Evolutionary conservation across 2,888 invertebrate species (phyloP), one percentile per base, ranked within the genome.

Genomic region (Baccha elongata): DNA sequence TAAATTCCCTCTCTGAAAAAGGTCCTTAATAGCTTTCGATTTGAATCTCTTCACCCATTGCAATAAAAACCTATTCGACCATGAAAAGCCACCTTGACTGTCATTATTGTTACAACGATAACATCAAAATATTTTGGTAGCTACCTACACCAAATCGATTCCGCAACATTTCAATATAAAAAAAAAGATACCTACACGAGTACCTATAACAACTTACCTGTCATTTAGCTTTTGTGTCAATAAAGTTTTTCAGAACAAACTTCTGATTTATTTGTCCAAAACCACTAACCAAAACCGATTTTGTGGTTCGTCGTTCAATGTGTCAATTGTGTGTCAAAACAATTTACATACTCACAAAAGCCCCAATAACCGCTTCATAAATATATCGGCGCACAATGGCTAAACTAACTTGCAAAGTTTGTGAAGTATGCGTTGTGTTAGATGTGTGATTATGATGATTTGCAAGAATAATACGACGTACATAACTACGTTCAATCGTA

Each of bases 241-340:
- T 7, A 32, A 37, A 58, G 23, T 40, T 11, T 23, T 55, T 44
- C 35, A 78, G 32, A 79, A 44, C 26, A 53, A 67, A 58, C 32
- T 44, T 48, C 13, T 60, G 71, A 72, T 64, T 73, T 46, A 60
- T 60, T 53, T 76, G 76, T 69, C 29, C 60, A 52, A 69, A 69
- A 74, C 37, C 69, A 69, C 62, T 64, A 48, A 13, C 50, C 17
- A 48, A 58, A 72, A 60, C 67, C 62, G n/a, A 76, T 76, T 58
- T 80, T 73, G 73, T 68, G 68, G 74, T 80, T 52, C 7, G 50
- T 60, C 37, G 48, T 71, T 83, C 67, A 68, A 72, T 55, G 40
- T 67, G 81, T 75, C 81, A 81, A 81, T 81, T 81, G 71, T 67
- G 76, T 81, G 81, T 68, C 81, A 76, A 76, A 83, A 67, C 81